Evolutionary conservation across 2,888 invertebrate genomes (phyloP), one percentile per base, ranked within the genome.

Genomic region (Cosmia pyralina): DNA sequence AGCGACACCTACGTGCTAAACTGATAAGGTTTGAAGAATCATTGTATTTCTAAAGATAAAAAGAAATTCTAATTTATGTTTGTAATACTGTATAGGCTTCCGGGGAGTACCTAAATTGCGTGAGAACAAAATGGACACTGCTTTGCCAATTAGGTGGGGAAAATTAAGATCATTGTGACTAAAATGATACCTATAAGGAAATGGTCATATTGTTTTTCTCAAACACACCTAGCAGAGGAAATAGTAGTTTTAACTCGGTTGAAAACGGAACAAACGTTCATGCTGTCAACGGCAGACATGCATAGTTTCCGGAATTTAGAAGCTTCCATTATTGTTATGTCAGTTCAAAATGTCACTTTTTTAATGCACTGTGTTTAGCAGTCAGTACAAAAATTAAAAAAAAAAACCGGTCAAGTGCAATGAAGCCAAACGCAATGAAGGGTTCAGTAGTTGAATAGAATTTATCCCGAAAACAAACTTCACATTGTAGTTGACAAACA

Each of bases 291-390:
- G 34, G 41, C n/a, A 53, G 52, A 77, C 53, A 76, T 74, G 41
- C 48, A 55, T 75, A 69, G 69, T 75, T 53, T 77, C 70, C 77
- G 70, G 70, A 75, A 75, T 75, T 77, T 53, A 53, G 69, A 77
- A 48, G 34, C 34, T 44, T 60, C 59, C 19, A 59, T 19, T 59
- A 52, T 53, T 53, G 34, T 34, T 28, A 55, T 55, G 48, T 41
- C 15, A 11, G 22, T 77, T 52, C 6, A 34, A 50, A 53, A 59
- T 48, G 34, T 19, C 11, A n/a, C 8, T 66, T 59, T 65, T 74
- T 58, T 55, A 44, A 15, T 44, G 22, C 34, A 59, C 44, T 58
- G 28, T 57, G 41, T 15, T 11, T 34, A 65, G 15, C 50, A 28
- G 28, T 28, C 28, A 28, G 28, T 28, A 28, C 28, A 28, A 28